Evolutionary conservation across 92 coral and sea anemone species (phyloP).

Genomic region (Zoanthus solanderi): DNA sequence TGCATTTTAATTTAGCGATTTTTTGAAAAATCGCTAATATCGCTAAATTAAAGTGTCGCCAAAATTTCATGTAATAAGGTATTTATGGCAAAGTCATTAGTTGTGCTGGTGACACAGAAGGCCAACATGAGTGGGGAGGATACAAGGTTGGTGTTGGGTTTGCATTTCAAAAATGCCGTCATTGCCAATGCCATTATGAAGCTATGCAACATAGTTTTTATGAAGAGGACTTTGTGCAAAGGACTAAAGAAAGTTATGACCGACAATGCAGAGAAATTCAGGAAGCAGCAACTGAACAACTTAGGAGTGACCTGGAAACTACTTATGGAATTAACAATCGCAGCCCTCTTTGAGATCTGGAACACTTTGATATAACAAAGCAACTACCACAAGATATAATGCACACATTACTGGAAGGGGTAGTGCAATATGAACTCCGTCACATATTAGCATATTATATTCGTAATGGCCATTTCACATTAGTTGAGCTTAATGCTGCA

Average conservation of each 20-base stretch:
- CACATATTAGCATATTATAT: background rate
- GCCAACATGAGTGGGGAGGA: slow-evolving; percentile 44
- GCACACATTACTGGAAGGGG: slow-evolving; percentile 79
- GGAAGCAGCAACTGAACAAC: slow-evolving; percentile 22
- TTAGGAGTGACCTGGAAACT: slow-evolving; percentile 11
- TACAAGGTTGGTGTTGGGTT: slow-evolving; percentile 55
- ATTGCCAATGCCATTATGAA: slow-evolving; percentile 53
- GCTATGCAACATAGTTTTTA: slow-evolving; percentile 52
- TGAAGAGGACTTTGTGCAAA: slow-evolving; percentile 57
- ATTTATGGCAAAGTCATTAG: slow-evolving; percentile 10
- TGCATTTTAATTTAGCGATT: too few relatives aligned
- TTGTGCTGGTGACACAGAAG: slow-evolving; percentile 62
- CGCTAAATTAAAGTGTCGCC: too few relatives aligned
- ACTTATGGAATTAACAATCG: slow-evolving; percentile 52
- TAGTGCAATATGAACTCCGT: slow-evolving; percentile 38
- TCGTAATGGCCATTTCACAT: slow-evolving; percentile 7
- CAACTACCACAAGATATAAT: slow-evolving; percentile 77
- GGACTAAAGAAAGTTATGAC: slow-evolving; percentile 46
- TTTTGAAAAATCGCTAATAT: too few relatives aligned
- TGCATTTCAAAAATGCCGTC: slow-evolving; percentile 61
- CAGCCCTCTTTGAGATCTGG: slow-evolving; percentile 46
- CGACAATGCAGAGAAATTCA: slow-evolving; percentile 55
- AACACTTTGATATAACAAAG: slow-evolving; percentile 59
- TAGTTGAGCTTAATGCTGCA: slow-evolving; percentile 33
- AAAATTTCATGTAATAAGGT: background rate